A percentile compares a stretch with the other conserved stretches of the same genome.
phyloP scores from a whole-genome alignment of 2,797 vertebrate genomes.

The Sternarchorhynchus goeldii region DNA sequence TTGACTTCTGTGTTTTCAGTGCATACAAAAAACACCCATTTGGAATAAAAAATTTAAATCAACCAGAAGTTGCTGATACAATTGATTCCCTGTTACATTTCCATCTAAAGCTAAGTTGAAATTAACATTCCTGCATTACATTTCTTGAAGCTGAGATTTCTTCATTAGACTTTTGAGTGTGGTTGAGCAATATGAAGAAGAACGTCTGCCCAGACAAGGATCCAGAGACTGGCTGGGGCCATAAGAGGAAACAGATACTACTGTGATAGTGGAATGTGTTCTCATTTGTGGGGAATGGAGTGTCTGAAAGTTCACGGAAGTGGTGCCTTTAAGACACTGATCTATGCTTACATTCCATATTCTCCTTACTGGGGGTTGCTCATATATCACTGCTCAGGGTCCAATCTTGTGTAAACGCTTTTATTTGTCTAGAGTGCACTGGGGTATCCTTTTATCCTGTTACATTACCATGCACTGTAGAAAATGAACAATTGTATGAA shows the following conservation, averaged over 20 bases:
- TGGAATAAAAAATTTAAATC: too few relatives aligned
- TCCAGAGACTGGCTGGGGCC: constrained; percentile 45
- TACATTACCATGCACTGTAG: not conserved
- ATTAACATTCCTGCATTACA: too few relatives aligned
- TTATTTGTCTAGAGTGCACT: constrained; percentile 22
- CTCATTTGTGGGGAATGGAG: constrained; percentile 21
- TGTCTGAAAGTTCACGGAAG: constrained; percentile 45
- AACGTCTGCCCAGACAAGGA: constrained; percentile 32
- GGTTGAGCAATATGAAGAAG: constrained; percentile 48
- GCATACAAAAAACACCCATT: too few relatives aligned
- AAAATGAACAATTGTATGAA: constrained; percentile 3
- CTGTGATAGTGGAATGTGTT: constrained; percentile 27
- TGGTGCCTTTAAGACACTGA: constrained; percentile 11
- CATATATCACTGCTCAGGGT: constrained; percentile 22
- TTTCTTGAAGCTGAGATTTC: not conserved
- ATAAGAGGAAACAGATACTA: constrained; percentile 38
- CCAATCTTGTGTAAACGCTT: constrained; percentile 29
- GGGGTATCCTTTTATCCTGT: constrained; percentile 8
- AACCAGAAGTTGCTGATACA: too few relatives aligned
- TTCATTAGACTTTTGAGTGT: constrained; percentile 12
- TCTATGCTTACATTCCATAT: constrained; percentile 50
- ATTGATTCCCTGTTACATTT: too few relatives aligned
- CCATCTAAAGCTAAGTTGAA: too few relatives aligned
- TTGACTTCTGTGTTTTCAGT: too few relatives aligned
- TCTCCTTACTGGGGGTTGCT: not conserved